Conservation (phyloP, 1,140 invertebrate genomes). For the Capitella teleta region DNA sequence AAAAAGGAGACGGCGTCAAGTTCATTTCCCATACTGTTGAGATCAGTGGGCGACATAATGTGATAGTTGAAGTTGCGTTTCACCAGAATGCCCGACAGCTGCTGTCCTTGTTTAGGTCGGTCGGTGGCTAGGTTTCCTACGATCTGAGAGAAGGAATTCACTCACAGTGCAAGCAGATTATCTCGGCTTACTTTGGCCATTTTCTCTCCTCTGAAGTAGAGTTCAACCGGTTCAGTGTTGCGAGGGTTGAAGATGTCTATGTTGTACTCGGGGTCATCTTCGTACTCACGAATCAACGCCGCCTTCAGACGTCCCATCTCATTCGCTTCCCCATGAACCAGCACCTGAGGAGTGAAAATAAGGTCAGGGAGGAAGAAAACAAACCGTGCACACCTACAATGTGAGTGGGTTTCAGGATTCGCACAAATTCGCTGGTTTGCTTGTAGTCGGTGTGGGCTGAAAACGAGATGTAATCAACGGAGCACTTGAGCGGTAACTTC, state of each 20-base stretch:
- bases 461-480: constrained; percentile 98
- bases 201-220: constrained; percentile 94
- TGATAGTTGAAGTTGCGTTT: constrained; percentile 99
- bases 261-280: constrained; percentile 72
- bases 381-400: constrained; percentile 68
- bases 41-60: constrained; percentile 76
- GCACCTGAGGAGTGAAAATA: too few relatives aligned
- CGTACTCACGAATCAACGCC: constrained; percentile 86
- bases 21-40: constrained; percentile 78
- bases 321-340: constrained; percentile 97
- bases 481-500: constrained; percentile 81
- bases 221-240: constrained; percentile 83
- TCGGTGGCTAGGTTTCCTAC: constrained; percentile 83
- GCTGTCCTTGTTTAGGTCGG: constrained; percentile 62
- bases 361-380: too few relatives aligned
- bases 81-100: constrained; percentile 84
- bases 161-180: too few relatives aligned
- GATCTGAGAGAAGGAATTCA: constrained; percentile 46
- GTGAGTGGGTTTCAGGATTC: constrained; percentile 85
- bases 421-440: constrained; percentile 95
- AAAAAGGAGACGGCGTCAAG: neutral
- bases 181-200: constrained; percentile 88
- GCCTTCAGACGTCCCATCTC: constrained; percentile 95
- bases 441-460: constrained; percentile 99
- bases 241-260: constrained; percentile 90